These are phyloP conservation scores for Pterophyllum scalare DNA, from an alignment of 2,113 vertebrate genomes.

Conservation along the genomic window DNA sequence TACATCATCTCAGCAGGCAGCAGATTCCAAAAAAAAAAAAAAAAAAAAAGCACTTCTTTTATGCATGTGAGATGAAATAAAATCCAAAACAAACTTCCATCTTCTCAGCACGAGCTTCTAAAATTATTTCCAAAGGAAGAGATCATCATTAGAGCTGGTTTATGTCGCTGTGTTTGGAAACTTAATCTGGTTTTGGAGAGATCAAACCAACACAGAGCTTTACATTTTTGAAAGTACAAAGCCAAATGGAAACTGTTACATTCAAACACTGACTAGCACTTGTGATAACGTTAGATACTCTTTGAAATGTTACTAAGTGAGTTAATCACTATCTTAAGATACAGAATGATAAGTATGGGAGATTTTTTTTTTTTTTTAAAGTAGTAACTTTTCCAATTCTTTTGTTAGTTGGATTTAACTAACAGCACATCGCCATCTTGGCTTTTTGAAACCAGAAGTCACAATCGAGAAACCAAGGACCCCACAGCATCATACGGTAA, in stretches of 20 bases:
- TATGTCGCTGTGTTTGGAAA: neutral
- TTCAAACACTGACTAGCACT: neutral
- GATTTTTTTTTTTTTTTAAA: too few relatives aligned
- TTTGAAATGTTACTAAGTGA: neutral
- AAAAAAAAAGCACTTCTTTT: slow-evolving; percentile 8
- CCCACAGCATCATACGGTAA: too few relatives aligned
- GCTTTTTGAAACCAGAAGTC: too few relatives aligned
- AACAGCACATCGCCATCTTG: neutral
- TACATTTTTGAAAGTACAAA: neutral
- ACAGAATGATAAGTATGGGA: too few relatives aligned
- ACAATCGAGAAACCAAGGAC: too few relatives aligned
- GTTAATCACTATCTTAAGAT: too few relatives aligned
- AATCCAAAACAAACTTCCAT: slow-evolving; percentile 1
- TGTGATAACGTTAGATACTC: neutral
- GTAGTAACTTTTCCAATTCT: neutral
- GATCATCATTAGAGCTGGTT: neutral
- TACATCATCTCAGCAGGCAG: slow-evolving; percentile 48
- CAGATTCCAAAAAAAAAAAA: neutral
- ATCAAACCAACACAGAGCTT: neutral
- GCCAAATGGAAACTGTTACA: neutral
- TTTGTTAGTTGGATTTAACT: neutral
- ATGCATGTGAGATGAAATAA: slow-evolving; percentile 22
- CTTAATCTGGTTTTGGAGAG: neutral
- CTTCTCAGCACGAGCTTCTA: slow-evolving; percentile 1
- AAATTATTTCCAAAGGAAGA: neutral